phyloP scores from a whole-genome alignment of 1,140 invertebrate genomes.

The silkworm (Bombyx mori) region ASM3026992v2 NC_085114.1:8528501-8529000 shows the following conservation, averaged over 20 bases:
- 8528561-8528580: neutral
- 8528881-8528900: no score
- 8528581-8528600: slow-evolving; percentile 7
- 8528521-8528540: no score
- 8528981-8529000: no score
- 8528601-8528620: slow-evolving; percentile 26
- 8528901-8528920: no score
- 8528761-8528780: slow-evolving; percentile 23
- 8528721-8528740: slow-evolving; percentile 4
- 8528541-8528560: no score
- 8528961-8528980: no score
- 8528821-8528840: slow-evolving; percentile 2
- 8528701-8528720: slow-evolving; percentile 49
- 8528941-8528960: no score
- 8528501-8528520: no score
- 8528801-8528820: slow-evolving; percentile 14
- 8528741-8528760: slow-evolving; percentile 26
- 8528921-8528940: no score
- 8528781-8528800: slow-evolving; percentile 21
- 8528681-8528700: slow-evolving; percentile 69
- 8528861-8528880: no score
- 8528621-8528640: slow-evolving; percentile 55
- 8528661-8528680: slow-evolving; percentile 55
- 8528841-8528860: no score
- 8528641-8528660: slow-evolving; percentile 63